Evolutionary conservation across 2,888 invertebrate genomes (phyloP).

Genomic region (Strigamia maritima): DNA sequence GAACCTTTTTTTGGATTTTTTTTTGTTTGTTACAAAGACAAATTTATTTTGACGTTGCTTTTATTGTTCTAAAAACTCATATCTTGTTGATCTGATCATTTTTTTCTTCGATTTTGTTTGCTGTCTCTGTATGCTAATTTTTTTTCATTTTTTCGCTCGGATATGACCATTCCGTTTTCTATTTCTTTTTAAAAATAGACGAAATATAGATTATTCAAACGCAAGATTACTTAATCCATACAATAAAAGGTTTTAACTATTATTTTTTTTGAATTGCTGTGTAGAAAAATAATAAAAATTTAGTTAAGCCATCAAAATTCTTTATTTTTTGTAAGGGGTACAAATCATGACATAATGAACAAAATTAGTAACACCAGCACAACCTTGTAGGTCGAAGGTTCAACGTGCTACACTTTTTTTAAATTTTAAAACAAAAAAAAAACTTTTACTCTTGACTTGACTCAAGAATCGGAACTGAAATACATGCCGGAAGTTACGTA

Average conservation of each 20-base stretch:
- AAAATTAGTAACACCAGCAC: neutral
- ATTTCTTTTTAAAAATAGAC: neutral
- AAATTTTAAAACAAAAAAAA: too few species aligned
- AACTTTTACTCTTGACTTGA: too few species aligned
- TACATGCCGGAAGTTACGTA: neutral
- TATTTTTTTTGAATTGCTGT: neutral
- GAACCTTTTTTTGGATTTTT: too few species aligned
- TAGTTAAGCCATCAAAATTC: neutral
- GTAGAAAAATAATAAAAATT: neutral
- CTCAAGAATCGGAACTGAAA: neutral
- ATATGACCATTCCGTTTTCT: neutral
- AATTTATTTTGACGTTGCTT: neutral
- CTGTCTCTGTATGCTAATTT: too few species aligned
- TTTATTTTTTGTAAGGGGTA: neutral
- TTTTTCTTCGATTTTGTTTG: neutral
- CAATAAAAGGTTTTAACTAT: neutral
- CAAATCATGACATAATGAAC: neutral
- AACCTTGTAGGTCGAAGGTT: neutral
- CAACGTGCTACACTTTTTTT: neutral
- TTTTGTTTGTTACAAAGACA: neutral
- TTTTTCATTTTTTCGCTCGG: neutral
- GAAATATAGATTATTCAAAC: neutral
- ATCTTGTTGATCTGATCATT: neutral
- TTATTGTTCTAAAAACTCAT: too few species aligned
- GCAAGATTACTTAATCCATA: neutral